These are phyloP conservation scores for Radopholus similis DNA, from an alignment of 1,140 invertebrate genomes.

Conservation along the genomic window DNA sequence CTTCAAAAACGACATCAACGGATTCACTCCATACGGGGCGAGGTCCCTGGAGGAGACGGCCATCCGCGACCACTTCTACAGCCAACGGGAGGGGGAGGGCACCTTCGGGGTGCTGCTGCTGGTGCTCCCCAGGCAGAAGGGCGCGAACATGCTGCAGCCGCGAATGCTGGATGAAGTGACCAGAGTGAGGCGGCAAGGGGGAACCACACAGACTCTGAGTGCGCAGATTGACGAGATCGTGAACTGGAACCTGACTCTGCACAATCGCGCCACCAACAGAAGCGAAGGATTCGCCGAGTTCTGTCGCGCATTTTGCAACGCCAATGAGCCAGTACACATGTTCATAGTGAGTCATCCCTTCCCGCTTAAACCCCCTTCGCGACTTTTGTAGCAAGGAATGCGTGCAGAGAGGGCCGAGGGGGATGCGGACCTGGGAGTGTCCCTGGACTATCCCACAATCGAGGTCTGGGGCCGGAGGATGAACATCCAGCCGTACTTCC, in stretches of 20 bases:
- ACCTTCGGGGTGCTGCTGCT: slow-evolving; percentile 17
- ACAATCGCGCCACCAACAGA: slow-evolving; percentile 39
- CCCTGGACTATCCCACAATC: slow-evolving; percentile 44
- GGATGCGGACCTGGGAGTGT: slow-evolving; percentile 17
- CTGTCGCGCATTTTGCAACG: slow-evolving; percentile 46
- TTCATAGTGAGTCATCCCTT: too few relatives aligned
- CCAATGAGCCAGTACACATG: slow-evolving; percentile 57
- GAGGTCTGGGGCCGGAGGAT: slow-evolving; percentile 43
- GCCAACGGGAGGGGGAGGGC: slow-evolving; percentile 5
- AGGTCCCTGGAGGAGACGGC: slow-evolving; percentile 31
- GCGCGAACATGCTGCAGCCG: slow-evolving; percentile 17
- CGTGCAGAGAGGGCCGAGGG: slow-evolving; percentile 23
- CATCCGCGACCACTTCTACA: slow-evolving; percentile 41
- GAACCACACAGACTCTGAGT: neutral
- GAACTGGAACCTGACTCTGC: slow-evolving; percentile 47
- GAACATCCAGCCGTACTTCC: slow-evolving; percentile 51
- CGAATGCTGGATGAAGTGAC: slow-evolving; percentile 25
- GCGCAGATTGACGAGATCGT: slow-evolving; percentile 32
- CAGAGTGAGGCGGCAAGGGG: slow-evolving; percentile 28
- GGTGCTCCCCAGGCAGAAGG: slow-evolving; percentile 14
- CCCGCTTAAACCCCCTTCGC: too few relatives aligned
- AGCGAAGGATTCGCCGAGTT: slow-evolving; percentile 48
- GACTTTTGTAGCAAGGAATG: slow-evolving; percentile 35
- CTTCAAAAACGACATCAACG: slow-evolving; percentile 30
- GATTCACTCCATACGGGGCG: slow-evolving; percentile 41